Evolutionary conservation across 2,797 vertebrate genomes (phyloP), one percentile per base, ranked within the genome.

Genomic region (Cirrhinus molitorella): DNA sequence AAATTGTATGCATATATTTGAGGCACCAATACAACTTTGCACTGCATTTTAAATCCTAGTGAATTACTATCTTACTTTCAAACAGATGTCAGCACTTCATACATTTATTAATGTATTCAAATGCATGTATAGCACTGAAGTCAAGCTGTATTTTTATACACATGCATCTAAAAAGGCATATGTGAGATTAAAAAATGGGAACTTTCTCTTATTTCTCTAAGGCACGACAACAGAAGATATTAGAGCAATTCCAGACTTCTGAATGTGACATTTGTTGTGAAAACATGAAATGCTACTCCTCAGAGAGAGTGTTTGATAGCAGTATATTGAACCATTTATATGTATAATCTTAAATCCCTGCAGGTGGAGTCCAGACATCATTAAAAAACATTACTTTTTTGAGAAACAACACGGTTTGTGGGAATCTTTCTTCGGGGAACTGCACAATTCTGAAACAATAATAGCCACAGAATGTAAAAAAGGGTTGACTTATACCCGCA

Each of bases 331-430:
- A n/a, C 71, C 19, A 23, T 55, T 16, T 74, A 28, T 74, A 37
- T 74, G 49, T 55, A 23, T 53, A 37, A 74, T 74, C 49, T 49
- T 55, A 74, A 74, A 55, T 31, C 28, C 28, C 49, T n/a, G 49
- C 49, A 74, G 47, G 31, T 31, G 49, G 25, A 31, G 45, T 37
- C 51, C 31, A 74, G 51, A 40, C 31, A 37, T 28, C 68, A 71
- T 73, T 73, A 34, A 73, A 72, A 73, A 53, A 31, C 47, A 73
- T 73, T 31, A n/a, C 47, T 19, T 73, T 49, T 70, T 53, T 73
- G 17, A 19, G 45, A 28, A 53, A 73, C 17, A 14, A 14, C 19
- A 37, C 28, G 4, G n/a, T 74, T 74, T 55, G 2, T 74, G 8
- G 19, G 1, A 37, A 31, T 25, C 49, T 51, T 72, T 51, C 17